phyloP scores from a whole-genome alignment of 2,113 vertebrate genomes.

The Camelus bactrianus region DNA sequence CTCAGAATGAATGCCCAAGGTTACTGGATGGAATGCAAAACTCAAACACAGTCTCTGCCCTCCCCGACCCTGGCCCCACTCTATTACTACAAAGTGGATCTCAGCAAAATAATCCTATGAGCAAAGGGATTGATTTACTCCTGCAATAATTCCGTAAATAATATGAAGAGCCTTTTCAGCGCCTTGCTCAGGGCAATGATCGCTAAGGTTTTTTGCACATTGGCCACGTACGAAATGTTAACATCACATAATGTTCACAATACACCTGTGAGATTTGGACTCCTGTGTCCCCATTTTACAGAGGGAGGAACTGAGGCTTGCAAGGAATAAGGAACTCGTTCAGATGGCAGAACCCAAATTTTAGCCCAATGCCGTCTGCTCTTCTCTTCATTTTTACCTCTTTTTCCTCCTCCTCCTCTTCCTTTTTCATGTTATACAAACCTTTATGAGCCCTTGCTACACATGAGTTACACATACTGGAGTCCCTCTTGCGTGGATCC shows the following conservation, averaged over 20 bases:
- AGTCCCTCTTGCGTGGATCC: not conserved
- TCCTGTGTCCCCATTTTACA: not conserved
- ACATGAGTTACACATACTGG: accelerated
- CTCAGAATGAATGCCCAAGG: not conserved
- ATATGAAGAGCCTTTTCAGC: not conserved
- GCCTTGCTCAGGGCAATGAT: too few relatives aligned
- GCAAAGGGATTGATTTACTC: not conserved
- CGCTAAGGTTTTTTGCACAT: not conserved
- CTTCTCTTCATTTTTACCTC: not conserved
- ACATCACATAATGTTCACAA: not conserved
- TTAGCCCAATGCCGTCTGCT: not conserved
- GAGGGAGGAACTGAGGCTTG: not conserved
- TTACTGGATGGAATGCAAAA: not conserved
- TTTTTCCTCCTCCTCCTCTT: not conserved
- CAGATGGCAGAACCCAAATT: not conserved
- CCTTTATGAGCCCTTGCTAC: not conserved
- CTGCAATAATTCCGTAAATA: not conserved
- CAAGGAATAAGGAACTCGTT: not conserved
- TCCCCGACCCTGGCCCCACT: too few relatives aligned
- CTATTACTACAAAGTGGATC: not conserved
- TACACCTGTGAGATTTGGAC: not conserved
- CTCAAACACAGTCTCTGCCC: not conserved
- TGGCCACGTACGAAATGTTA: not conserved
- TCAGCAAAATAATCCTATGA: not conserved
- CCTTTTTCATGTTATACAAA: not conserved